A percentile compares a stretch with the other conserved stretches of the same genome.
Conservation (phyloP, 2,888 invertebrate species). For the Cremastinae sp. region DNA sequence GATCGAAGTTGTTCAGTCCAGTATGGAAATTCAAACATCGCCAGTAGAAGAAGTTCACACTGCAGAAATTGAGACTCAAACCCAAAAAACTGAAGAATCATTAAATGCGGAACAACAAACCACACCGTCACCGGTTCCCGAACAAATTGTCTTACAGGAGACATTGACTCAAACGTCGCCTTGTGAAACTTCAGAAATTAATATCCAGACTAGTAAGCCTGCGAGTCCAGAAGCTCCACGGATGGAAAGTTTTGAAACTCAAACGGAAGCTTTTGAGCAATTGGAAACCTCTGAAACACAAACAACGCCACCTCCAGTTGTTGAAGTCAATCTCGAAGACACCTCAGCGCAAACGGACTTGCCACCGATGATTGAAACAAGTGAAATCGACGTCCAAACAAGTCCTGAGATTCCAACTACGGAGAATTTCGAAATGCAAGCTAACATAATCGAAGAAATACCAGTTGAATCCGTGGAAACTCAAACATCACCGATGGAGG, state of each 20-base stretch:
- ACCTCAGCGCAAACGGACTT: constrained; percentile 79
- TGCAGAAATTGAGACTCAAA: constrained; percentile 79
- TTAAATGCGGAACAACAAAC: constrained; percentile 75
- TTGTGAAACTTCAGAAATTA: constrained; percentile 68
- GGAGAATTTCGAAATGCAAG: constrained; percentile 81
- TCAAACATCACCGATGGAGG: constrained; percentile 71
- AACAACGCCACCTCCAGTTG: constrained; percentile 71
- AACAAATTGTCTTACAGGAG: constrained; percentile 75
- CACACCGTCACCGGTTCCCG: constrained; percentile 71
- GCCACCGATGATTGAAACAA: constrained; percentile 73
- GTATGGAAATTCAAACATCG: constrained; percentile 73
- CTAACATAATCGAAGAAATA: constrained; percentile 77
- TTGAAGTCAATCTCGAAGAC: constrained; percentile 74
- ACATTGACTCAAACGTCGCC: constrained; percentile 77
- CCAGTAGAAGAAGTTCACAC: constrained; percentile 75
- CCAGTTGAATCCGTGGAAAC: constrained; percentile 67
- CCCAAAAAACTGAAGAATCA: constrained; percentile 70
- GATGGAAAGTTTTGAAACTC: constrained; percentile 80
- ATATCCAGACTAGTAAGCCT: constrained; percentile 69
- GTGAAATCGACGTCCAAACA: constrained; percentile 75
- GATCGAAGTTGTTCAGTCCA: constrained; percentile 63
- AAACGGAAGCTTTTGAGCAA: constrained; percentile 79
- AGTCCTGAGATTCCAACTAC: constrained; percentile 74
- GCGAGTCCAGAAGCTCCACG: constrained; percentile 74
- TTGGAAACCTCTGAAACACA: constrained; percentile 72